Conservation (phyloP, 53 echinoderm and acorn worm species). For the Pentamera pediparva region DNA sequence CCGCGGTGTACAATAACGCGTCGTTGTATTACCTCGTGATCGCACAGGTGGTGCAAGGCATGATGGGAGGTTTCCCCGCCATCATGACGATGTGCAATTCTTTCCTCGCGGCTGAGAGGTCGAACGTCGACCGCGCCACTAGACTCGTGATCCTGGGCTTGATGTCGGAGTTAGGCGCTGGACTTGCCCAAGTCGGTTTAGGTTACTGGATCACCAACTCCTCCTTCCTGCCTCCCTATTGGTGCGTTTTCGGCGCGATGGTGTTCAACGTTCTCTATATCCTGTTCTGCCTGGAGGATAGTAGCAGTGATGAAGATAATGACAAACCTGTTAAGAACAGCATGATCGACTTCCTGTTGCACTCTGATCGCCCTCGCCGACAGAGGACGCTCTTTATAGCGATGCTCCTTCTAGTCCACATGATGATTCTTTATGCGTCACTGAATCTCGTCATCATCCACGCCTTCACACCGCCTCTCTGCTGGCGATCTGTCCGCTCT, state of each 20-base stretch:
- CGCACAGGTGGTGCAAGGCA: slow-evolving; percentile 56
- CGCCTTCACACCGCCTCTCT: slow-evolving; percentile 23
- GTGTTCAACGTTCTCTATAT: slow-evolving; percentile 17
- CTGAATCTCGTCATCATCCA: slow-evolving; percentile 27
- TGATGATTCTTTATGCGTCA: slow-evolving; percentile 23
- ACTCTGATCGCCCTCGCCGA: not conserved
- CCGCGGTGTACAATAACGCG: slow-evolving; percentile 36
- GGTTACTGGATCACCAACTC: slow-evolving; percentile 23
- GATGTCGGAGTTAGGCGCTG: slow-evolving; percentile 54
- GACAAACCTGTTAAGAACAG: not conserved
- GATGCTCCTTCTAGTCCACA: slow-evolving; percentile 5
- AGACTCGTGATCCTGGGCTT: slow-evolving; percentile 66
- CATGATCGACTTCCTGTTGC: not conserved
- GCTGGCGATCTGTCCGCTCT: slow-evolving; percentile 14
- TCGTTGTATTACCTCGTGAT: slow-evolving; percentile 59
- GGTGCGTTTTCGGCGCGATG: slow-evolving; percentile 28
- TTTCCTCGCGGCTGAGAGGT: slow-evolving; percentile 59
- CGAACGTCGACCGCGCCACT: slow-evolving; percentile 41
- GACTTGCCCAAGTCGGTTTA: slow-evolving; percentile 53
- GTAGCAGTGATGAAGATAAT: not conserved
- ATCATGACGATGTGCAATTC: slow-evolving; percentile 60
- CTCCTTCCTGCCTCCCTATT: slow-evolving; percentile 7
- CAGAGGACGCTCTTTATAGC: slow-evolving; percentile 7
- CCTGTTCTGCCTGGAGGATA: not conserved
- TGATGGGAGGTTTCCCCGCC: slow-evolving; percentile 56